phyloP scores from a whole-genome alignment of 2,113 vertebrate species.

The Misgurnus anguillicaudatus region DNA sequence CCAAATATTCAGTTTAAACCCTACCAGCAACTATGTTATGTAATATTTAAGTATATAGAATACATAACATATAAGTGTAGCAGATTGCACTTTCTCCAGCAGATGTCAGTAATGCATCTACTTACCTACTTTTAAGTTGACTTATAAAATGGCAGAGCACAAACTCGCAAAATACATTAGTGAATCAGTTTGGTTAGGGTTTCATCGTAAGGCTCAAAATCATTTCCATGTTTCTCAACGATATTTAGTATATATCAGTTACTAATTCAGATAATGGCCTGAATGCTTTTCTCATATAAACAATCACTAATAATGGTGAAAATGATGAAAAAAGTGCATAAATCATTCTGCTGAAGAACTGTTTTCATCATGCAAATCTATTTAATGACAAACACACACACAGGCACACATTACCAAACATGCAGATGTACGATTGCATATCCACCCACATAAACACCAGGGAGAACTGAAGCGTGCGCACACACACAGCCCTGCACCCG shows the following conservation, averaged over 20 bases:
- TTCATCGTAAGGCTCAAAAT: conserved; percentile 2
- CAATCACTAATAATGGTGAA: conserved; percentile 28
- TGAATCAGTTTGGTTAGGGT: background rate
- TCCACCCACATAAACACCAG: conserved; percentile 46
- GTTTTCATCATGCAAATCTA: conserved; percentile 17
- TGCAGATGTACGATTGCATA: conserved; percentile 48
- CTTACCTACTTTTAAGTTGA: conserved; percentile 19
- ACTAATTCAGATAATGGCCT: background rate
- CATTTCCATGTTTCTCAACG: background rate
- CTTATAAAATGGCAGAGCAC: conserved; percentile 13
- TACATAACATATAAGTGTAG: background rate
- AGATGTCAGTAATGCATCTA: conserved; percentile 62
- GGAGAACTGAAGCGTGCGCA: conserved; percentile 38
- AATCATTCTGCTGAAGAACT: background rate
- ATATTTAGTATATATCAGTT: background rate
- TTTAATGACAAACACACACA: conserved; percentile 41
- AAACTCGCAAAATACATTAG: conserved; percentile 4
- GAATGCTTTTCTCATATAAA: background rate
- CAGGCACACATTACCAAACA: conserved; percentile 43
- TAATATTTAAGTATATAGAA: too few species aligned
- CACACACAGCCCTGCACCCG: conserved; percentile 56
- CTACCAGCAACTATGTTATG: background rate
- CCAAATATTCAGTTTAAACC: background rate
- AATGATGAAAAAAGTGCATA: conserved; percentile 24
- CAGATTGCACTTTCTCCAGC: conserved; percentile 44